Evolutionary conservation across 2,888 invertebrate genomes (phyloP), one percentile per base, ranked within the genome.

Genomic region (Cryptus viduatorius): DNA sequence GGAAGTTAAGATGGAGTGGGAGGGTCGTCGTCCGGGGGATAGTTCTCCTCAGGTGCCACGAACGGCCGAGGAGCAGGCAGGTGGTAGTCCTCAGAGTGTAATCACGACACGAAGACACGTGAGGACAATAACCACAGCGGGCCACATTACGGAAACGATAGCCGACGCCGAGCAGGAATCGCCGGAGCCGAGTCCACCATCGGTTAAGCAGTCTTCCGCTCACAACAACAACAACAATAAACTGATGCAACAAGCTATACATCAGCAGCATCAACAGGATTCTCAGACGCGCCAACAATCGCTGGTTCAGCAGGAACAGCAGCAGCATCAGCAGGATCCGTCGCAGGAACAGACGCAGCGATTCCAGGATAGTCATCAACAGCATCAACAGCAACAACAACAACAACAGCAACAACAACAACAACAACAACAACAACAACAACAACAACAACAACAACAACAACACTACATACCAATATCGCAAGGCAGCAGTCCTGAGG

Each of bases 101-200:
- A 96, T 96, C 90, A 95, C 95, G 12, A 94, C 95, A 42, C 94
- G 95, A 10, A 94, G 95, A 77, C 94, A 94, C 84, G 94, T 95
- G 69, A 94, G 96, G 69, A 96, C 95, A 44, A 96, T 96, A 89
- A 96, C 95, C 29, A 94, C 96, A 10, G 94, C 95, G 61, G 96
- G 95, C 2, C 95, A 95, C 90, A 95, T 96, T 83, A 95, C 93
- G 0, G 93, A 94, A 75, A 90, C 90, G 0, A 85, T 91, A 5
- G 86, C 88, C 16, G 93, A 93, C n/a, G 81, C 83, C 1, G 91
- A 92, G 12, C 86, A 92, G 0, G 90, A 87, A 19, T 92, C 93
- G 2, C 90, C 92, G 3, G 90, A 89, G 14, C 85, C 91, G 0
- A 89, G 89, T 50, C 87, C 88, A 73, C 46, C 87, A 50, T 53